phyloP scores from a whole-genome alignment of 2,113 vertebrate genomes.

The Dasypus novemcinctus region DNA sequence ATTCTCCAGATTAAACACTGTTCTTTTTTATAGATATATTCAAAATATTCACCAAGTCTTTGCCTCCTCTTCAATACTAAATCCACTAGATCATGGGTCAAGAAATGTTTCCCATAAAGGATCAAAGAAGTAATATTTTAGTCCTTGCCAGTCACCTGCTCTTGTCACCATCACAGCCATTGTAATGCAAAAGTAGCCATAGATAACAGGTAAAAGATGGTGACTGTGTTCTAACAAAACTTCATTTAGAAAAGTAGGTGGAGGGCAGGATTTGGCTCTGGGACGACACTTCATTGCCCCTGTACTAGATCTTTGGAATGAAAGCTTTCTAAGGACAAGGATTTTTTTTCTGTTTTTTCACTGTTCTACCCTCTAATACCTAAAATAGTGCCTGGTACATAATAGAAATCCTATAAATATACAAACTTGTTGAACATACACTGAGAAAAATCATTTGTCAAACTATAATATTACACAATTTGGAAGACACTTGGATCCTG shows the following conservation, averaged over 20 bases:
- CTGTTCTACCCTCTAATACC: not conserved
- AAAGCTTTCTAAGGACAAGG: not conserved
- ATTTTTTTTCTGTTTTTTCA: not conserved
- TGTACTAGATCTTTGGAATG: not conserved
- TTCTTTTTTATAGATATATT: not conserved
- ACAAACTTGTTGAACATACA: not conserved
- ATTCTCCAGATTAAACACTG: not conserved
- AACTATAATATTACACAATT: not conserved
- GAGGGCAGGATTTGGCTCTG: too few relatives aligned
- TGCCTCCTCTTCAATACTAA: not conserved
- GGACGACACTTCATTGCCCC: not conserved
- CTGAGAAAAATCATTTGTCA: not conserved
- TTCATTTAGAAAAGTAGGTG: not conserved
- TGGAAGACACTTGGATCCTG: not conserved
- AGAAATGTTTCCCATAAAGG: not conserved
- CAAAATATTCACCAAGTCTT: not conserved
- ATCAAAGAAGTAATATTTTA: not conserved
- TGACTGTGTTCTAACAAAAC: not conserved
- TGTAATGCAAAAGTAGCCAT: not conserved
- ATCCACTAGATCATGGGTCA: not conserved
- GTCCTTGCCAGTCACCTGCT: accelerated
- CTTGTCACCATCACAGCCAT: not conserved
- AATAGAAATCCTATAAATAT: not conserved
- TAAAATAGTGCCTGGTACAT: not conserved
- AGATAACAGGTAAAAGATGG: accelerated